Evolutionary conservation across 2,113 vertebrate genomes (phyloP).

Genomic region (Arenaria interpres): DNA sequence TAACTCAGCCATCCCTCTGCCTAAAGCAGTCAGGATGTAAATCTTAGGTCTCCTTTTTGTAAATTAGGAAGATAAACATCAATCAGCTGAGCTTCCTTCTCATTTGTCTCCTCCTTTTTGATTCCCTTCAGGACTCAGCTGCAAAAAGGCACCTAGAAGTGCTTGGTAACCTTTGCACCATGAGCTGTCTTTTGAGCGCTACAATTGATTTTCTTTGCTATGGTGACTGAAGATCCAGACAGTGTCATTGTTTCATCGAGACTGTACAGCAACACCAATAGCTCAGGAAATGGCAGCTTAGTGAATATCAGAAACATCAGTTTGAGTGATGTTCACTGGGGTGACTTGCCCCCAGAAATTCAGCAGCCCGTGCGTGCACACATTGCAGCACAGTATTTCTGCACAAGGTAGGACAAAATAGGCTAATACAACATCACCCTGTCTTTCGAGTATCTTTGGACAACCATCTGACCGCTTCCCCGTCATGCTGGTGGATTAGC

Average conservation of each 20-base stretch:
- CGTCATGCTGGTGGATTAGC: not conserved
- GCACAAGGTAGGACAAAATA: not conserved
- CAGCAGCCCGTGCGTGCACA: not conserved
- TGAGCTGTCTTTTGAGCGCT: slow-evolving; percentile 1
- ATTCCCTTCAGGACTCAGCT: slow-evolving; percentile 43
- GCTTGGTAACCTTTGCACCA: slow-evolving; percentile 63
- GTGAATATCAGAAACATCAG: slow-evolving; percentile 5
- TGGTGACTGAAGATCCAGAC: slow-evolving; percentile 53
- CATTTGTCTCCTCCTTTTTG: slow-evolving; percentile 36
- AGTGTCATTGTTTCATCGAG: slow-evolving; percentile 47
- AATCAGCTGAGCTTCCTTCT: slow-evolving; percentile 26
- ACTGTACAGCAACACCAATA: slow-evolving; percentile 13
- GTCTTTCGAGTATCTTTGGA: not conserved
- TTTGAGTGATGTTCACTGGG: not conserved
- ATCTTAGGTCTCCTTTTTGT: not conserved
- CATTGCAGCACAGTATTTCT: not conserved
- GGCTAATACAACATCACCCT: not conserved
- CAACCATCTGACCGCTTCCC: not conserved
- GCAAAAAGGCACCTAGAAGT: slow-evolving; percentile 19
- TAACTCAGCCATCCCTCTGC: not conserved
- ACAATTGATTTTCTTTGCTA: slow-evolving; percentile 62
- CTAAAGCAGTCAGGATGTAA: slow-evolving; percentile 26
- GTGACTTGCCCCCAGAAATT: not conserved
- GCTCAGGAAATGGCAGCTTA: slow-evolving; percentile 49
- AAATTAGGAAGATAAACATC: slow-evolving; percentile 54